These are phyloP conservation scores for Phyllostomus discolor DNA, from an alignment of 2,113 vertebrate species.

Conservation along the genomic window DNA sequence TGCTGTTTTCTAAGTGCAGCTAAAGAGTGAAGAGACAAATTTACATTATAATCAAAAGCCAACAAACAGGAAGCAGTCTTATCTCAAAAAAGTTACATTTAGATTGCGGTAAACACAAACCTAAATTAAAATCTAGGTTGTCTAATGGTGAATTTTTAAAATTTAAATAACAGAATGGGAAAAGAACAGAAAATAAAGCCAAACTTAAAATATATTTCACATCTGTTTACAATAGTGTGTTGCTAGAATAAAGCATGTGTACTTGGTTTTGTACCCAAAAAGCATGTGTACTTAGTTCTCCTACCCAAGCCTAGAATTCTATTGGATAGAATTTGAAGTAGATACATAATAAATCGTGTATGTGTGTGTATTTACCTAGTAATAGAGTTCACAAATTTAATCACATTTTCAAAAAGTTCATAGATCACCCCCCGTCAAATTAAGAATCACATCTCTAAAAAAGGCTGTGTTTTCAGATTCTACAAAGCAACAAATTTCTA, in stretches of 20 bases:
- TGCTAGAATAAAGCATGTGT: neutral
- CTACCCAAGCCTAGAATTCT: neutral
- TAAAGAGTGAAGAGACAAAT: conserved; percentile 56
- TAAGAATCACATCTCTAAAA: neutral
- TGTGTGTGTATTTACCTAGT: neutral
- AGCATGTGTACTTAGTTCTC: neutral
- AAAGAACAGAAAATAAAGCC: neutral
- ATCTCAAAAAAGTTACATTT: neutral
- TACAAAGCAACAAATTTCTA: neutral
- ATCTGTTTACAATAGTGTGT: neutral
- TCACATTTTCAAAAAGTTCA: conserved; percentile 8
- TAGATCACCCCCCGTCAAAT: neutral
- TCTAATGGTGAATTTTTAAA: conserved; percentile 17
- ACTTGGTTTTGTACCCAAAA: neutral
- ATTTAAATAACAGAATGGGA: neutral
- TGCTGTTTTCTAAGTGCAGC: conserved; percentile 91
- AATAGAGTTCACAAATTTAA: neutral
- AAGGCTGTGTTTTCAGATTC: neutral
- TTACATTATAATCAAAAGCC: conserved; percentile 17
- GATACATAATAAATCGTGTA: neutral
- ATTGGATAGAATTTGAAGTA: neutral
- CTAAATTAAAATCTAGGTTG: conserved; percentile 8
- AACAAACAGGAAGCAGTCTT: neutral
- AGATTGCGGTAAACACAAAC: neutral
- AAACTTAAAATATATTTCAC: neutral